A percentile compares a stretch with the other conserved stretches of the same genome.
These are phyloP conservation scores for Diachrysia chrysitis DNA, from an alignment of 2,888 invertebrate genomes.

Conservation along the genomic window DNA sequence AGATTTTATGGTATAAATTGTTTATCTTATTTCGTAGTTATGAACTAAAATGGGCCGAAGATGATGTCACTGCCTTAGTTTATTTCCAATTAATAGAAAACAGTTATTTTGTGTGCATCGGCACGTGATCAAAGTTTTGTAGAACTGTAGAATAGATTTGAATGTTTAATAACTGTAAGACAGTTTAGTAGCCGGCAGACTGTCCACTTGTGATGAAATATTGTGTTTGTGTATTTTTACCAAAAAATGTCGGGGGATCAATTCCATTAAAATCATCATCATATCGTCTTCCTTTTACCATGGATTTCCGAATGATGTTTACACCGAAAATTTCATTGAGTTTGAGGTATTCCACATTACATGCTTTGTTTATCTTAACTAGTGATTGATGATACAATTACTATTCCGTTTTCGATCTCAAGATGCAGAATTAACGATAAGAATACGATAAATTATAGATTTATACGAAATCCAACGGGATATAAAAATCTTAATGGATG, in stretches of 20 bases:
- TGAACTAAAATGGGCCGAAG: slow-evolving; percentile 20
- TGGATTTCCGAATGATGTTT: neutral
- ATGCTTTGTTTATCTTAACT: neutral
- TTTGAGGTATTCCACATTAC: slow-evolving; percentile 4
- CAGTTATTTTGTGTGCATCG: neutral
- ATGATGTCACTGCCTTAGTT: slow-evolving; percentile 39
- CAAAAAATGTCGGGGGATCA: too few relatives aligned
- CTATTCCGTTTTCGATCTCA: neutral
- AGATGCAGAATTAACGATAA: slow-evolving; percentile 3
- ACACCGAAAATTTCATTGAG: neutral
- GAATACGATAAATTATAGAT: slow-evolving; percentile 3
- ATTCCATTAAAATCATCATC: too few relatives aligned
- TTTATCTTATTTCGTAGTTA: slow-evolving; percentile 22
- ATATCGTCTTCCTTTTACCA: too few relatives aligned
- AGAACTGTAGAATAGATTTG: neutral
- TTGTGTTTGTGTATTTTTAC: too few relatives aligned
- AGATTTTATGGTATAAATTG: slow-evolving; percentile 33
- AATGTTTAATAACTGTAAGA: too few relatives aligned
- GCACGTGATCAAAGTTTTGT: neutral
- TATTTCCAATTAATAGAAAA: slow-evolving; percentile 14
- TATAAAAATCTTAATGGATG: slow-evolving; percentile 4
- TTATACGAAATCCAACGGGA: slow-evolving; percentile 4
- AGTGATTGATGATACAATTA: slow-evolving; percentile 4
- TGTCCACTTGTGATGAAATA: neutral
- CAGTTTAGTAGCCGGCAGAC: too few relatives aligned